Base-by-base conservation (phyloP, 2,888 invertebrate species). In the Oscheius sp. region DNA sequence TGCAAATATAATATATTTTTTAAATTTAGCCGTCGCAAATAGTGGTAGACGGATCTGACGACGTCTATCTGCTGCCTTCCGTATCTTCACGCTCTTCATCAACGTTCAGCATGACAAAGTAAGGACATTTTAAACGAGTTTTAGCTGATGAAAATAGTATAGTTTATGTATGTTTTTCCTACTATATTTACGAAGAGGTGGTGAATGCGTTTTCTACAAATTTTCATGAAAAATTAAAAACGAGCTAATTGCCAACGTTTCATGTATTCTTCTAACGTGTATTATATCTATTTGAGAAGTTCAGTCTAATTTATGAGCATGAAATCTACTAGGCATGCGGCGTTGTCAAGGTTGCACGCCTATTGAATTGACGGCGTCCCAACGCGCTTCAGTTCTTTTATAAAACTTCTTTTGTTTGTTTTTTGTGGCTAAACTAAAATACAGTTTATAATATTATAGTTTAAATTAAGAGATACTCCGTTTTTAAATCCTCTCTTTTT, bases 51-150 rank as follows among this genome's bases (percentile, higher is more conserved):
- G 82, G 83, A 70, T 83, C 85, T 49, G 87, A 87, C 86, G 85
- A 87, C 85, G 84, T 83, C 68, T 83, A 85, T 72, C 79, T 87
- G 45, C 78, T 87, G 64, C 85, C 87, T 58, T 82, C 83, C 13
- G 78, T 83, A 13, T 80, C 82, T 55, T 79, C 84, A 55, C 76
- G 77, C 41, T 77, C 83, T 12, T 77, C 79, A 35, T 76, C 76
- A 27, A 73, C 78, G 2, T 83, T 80, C 78, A 82, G 82, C 72
- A 83, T 83, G 83, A 77, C 82, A 66, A 59, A 78, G 83, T 83
- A 55, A 69, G 76, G n/a, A n/a, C n/a, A n/a, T n/a, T n/a, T n/a
- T n/a, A n/a, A n/a, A n/a, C n/a, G n/a, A n/a, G n/a, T 49, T n/a
- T n/a, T 16, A 41, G 25, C 18, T 46, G 27, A 0, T 49, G 5